Conservation (phyloP, 1,140 invertebrate genomes). For the Drosophila mojavensis region DNA sequence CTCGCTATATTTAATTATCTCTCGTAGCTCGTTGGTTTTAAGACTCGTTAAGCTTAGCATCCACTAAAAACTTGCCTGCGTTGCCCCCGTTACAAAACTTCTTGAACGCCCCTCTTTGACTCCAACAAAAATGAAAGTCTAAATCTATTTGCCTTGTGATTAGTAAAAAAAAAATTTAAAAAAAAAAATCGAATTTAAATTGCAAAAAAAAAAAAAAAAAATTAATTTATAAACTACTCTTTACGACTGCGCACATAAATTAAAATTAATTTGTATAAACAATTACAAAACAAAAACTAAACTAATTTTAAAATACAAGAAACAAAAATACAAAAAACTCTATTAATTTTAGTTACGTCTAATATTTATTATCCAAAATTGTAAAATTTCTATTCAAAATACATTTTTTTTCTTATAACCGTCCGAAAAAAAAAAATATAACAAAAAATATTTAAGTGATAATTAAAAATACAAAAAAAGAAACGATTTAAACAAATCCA, state of each 20-base stretch:
- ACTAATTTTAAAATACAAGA: constrained; percentile 54
- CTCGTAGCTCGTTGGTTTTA: constrained; percentile 59
- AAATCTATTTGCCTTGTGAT: constrained; percentile 83
- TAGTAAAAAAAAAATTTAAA: constrained; percentile 63
- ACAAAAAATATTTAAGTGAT: constrained; percentile 72
- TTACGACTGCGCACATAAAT: constrained; percentile 64
- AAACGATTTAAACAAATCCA: constrained; percentile 43
- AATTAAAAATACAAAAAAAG: constrained; percentile 51
- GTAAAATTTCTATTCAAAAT: constrained; percentile 51
- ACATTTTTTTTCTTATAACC: constrained; percentile 64
- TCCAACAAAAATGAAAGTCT: constrained; percentile 12
- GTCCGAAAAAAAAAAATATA: constrained; percentile 49
- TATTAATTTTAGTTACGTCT: constrained; percentile 55
- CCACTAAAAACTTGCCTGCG: constrained; percentile 56
- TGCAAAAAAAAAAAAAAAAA: constrained; percentile 50
- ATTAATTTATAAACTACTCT: constrained; percentile 64
- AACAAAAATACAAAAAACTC: constrained; percentile 57
- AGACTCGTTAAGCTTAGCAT: constrained; percentile 49
- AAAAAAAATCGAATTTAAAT: constrained; percentile 67
- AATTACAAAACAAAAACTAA: neutral
- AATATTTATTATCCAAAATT: constrained; percentile 64
- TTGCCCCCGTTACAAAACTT: constrained; percentile 29
- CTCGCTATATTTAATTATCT: constrained; percentile 38
- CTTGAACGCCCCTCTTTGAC: constrained; percentile 21
- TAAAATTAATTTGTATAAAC: constrained; percentile 48